Evolutionary conservation across 1,140 invertebrate genomes (phyloP).

Genomic region (Orchesella cincta): DNA sequence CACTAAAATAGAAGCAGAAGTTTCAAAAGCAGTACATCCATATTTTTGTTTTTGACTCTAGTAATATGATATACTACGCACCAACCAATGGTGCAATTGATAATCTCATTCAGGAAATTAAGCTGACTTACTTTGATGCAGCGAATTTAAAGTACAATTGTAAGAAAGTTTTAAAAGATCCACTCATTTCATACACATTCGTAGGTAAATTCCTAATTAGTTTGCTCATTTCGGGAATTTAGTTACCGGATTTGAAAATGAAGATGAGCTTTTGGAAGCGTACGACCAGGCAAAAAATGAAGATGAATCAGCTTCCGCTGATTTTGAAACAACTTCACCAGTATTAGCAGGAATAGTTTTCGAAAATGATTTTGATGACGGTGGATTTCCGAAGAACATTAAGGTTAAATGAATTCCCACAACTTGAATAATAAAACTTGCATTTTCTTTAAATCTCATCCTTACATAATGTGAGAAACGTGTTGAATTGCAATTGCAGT

Average conservation of each 20-base stretch:
- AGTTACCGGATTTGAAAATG: conserved; percentile 39
- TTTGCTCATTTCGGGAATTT: background rate
- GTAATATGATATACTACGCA: conserved; percentile 39
- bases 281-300: conserved; percentile 21
- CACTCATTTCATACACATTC: too few species aligned
- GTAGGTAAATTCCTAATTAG: too few species aligned
- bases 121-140: conserved; percentile 24
- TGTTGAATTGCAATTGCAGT: conserved; percentile 53
- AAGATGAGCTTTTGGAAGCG: conserved; percentile 31
- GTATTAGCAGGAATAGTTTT: conserved; percentile 45
- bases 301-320: background rate
- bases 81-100: conserved; percentile 32
- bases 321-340: conserved; percentile 18
- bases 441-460: background rate
- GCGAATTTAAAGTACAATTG: conserved; percentile 35
- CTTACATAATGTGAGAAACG: conserved; percentile 12
- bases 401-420: conserved; percentile 16
- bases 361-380: conserved; percentile 16
- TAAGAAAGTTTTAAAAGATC: conserved; percentile 31
- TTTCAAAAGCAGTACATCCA: too few species aligned
- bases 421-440: background rate
- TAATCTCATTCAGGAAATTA: conserved; percentile 29
- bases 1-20: background rate
- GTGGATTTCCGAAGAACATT: conserved; percentile 29
- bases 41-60: background rate